A percentile compares a stretch with the other conserved stretches of the same genome.
phyloP scores from a whole-genome alignment of 2,888 invertebrate species.

The Dinocampus coccinellae region DNA sequence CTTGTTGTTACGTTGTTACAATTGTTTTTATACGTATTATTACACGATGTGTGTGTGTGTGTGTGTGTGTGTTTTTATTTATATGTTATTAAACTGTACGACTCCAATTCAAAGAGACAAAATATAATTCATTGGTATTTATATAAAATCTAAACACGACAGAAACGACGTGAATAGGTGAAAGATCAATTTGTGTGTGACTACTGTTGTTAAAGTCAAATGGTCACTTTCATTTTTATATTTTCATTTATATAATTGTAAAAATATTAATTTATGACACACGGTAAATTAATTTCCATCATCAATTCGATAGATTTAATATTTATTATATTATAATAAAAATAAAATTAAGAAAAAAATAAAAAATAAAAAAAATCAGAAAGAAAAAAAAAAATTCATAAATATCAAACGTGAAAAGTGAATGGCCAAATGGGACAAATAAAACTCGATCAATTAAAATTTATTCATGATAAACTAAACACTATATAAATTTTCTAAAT shows the following conservation, averaged over 20 bases:
- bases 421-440: neutral
- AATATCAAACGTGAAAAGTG: neutral
- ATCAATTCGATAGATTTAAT: neutral
- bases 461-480: neutral
- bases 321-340: neutral
- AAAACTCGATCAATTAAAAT: constrained; percentile 1
- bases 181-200: constrained; percentile 16
- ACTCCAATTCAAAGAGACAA: neutral
- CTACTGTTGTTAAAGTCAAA: neutral
- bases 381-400: neutral
- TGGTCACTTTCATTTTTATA: constrained; percentile 5
- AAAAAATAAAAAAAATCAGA: too few species aligned
- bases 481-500: neutral
- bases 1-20: constrained; percentile 6
- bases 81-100: neutral
- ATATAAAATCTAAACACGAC: neutral
- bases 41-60: neutral
- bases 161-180: neutral
- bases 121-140: neutral
- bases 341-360: neutral
- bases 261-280: neutral
- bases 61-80: neutral
- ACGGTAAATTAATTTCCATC: neutral
- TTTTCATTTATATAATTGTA: neutral
- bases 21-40: neutral